Conservation (phyloP, 2,797 vertebrate genomes). For the Urosaurus nigricauda region DNA sequence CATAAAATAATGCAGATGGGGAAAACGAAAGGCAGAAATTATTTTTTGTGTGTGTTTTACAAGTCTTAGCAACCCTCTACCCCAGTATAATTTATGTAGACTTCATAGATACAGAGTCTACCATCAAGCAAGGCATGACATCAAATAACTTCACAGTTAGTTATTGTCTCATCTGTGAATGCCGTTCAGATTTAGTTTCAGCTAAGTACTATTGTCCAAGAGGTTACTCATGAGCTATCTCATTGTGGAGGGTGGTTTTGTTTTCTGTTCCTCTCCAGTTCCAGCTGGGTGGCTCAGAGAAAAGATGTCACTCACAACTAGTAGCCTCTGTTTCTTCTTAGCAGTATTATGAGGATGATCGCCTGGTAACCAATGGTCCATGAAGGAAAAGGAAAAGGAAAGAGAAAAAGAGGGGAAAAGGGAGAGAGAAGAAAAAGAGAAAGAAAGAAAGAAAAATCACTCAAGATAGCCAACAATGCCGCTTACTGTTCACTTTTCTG, state of each 20-base stretch:
- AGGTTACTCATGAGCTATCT: slow-evolving; percentile 72
- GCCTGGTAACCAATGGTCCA: slow-evolving; percentile 88
- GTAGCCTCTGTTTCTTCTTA: slow-evolving; percentile 81
- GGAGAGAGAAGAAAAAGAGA: slow-evolving; percentile 37
- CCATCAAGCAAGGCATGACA: neutral
- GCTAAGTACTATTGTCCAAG: slow-evolving; percentile 65
- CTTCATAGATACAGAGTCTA: neutral
- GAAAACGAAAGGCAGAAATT: slow-evolving; percentile 4
- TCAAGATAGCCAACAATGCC: slow-evolving; percentile 79
- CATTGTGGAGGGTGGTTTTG: slow-evolving; percentile 59
- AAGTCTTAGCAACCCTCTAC: slow-evolving; percentile 12
- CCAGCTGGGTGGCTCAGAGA: slow-evolving; percentile 83
- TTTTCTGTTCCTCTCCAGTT: slow-evolving; percentile 74
- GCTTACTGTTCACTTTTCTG: slow-evolving; percentile 85
- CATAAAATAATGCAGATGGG: slow-evolving; percentile 28
- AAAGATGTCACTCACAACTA: slow-evolving; percentile 79
- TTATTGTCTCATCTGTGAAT: slow-evolving; percentile 57
- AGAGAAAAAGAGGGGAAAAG: slow-evolving; percentile 47
- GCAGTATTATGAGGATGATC: slow-evolving; percentile 87
- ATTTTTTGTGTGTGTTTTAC: neutral
- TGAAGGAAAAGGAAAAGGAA: slow-evolving; percentile 72
- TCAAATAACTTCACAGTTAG: slow-evolving; percentile 52
- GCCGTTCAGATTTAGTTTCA: slow-evolving; percentile 64
- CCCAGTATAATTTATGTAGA: neutral
- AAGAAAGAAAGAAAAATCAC: slow-evolving; percentile 47